These are phyloP conservation scores for Agonum fuliginosum DNA, from an alignment of 2,888 invertebrate species.

Conservation along the genomic window DNA sequence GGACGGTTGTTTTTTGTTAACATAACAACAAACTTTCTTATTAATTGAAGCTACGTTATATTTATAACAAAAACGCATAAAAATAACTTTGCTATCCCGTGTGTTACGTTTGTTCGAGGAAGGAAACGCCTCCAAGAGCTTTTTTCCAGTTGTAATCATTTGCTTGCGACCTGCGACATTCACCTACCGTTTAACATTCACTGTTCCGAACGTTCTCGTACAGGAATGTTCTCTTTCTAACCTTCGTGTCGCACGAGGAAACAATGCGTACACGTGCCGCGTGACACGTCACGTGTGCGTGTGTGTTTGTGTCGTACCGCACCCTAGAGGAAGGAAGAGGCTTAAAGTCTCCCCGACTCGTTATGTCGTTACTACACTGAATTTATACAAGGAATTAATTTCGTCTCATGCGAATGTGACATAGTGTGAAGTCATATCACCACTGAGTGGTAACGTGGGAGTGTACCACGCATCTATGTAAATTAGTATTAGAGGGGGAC, in stretches of 20 bases:
- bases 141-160: too few species aligned
- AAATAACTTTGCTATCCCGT: too few species aligned
- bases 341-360: background rate
- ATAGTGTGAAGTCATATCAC: background rate
- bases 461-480: background rate
- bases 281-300: background rate
- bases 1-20: too few species aligned
- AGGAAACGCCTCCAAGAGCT: too few species aligned
- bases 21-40: too few species aligned
- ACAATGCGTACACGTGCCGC: background rate
- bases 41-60: too few species aligned
- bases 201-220: background rate
- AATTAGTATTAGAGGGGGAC: too few species aligned
- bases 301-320: background rate
- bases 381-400: background rate
- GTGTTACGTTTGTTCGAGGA: too few species aligned
- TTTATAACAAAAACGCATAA: too few species aligned
- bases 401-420: background rate
- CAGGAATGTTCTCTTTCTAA: background rate
- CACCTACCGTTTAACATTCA: background rate
- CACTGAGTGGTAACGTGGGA: too few species aligned
- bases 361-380: background rate
- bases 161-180: too few species aligned
- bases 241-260: background rate
- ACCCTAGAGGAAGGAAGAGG: background rate